A percentile compares a stretch with the other conserved stretches of the same genome.
These are phyloP conservation scores for Lasius platythorax DNA, from an alignment of 2,888 invertebrate species.

Conservation along the genomic window DNA sequence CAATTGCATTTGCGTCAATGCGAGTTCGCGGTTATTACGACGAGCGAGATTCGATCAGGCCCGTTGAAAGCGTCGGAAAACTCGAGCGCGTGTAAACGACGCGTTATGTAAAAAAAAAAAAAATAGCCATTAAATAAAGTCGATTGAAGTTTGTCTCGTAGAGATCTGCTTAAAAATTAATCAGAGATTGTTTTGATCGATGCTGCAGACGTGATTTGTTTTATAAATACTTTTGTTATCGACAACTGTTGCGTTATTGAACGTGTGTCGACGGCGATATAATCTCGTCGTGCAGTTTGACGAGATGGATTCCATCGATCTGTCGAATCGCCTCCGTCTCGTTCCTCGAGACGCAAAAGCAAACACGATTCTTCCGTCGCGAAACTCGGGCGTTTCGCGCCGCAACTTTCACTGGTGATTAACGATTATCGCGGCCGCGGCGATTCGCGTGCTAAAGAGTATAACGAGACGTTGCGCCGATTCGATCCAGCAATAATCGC, in stretches of 20 bases:
- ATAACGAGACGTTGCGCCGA: constrained; percentile 31
- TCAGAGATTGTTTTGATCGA: neutral
- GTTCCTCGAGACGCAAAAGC: neutral
- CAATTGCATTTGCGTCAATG: constrained; percentile 35
- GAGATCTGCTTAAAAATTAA: neutral
- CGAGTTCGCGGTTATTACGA: constrained; percentile 12
- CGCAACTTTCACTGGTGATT: constrained; percentile 55
- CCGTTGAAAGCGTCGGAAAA: constrained; percentile 6
- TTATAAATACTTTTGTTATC: constrained; percentile 23
- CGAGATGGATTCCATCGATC: constrained; percentile 12
- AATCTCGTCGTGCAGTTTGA: neutral
- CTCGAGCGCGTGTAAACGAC: neutral
- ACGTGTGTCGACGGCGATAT: neutral
- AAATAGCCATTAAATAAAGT: neutral
- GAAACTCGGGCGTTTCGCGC: constrained; percentile 33
- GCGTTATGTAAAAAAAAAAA: neutral
- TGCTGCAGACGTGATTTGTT: constrained; percentile 10
- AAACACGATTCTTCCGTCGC: constrained; percentile 27
- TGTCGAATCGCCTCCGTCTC: constrained; percentile 15
- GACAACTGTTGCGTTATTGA: neutral
- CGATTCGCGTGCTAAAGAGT: constrained; percentile 25
- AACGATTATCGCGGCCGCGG: constrained; percentile 38
- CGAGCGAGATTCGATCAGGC: neutral
- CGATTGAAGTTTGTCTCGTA: neutral
- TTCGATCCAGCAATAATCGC: constrained; percentile 30